Evolutionary conservation across 2,113 vertebrate species (phyloP), one percentile per base, ranked within the genome.

Genomic region (Proteles cristata): DNA sequence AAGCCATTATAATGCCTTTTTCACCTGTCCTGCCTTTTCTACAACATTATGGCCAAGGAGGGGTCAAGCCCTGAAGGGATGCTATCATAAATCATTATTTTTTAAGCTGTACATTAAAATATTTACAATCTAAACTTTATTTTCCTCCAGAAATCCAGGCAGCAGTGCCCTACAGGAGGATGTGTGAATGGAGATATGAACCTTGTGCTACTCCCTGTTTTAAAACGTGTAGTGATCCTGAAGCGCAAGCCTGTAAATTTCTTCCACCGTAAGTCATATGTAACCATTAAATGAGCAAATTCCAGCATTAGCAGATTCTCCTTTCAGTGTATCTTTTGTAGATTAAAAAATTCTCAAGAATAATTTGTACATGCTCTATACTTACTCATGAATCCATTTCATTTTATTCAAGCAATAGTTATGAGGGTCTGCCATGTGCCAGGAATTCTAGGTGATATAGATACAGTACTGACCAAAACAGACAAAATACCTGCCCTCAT

Each of bases 131-230:
- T 79, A 14, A 14, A 16, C 58, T 96, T 94, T 92, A 2, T 87
- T 79, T 61, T 84, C 55, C 96, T 95, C 82, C 98, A 99, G 99
- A 99, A 98, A 99, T 99, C 80, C 98, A 97, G 93, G 99, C 99
- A 45, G 99, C 99, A 79, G 99, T 99, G 86, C 99, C 99, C 48
- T 99, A 99, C 25, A 99, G 99, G 92, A 99, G 99, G 98, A 99
- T 99, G 99, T 99, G 99, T 96, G 99, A 99, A 98, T 99, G 99
- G 99, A 99, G 99, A 97, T 99, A 99, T 39, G 99, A 99, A 88
- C 97, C 99, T 88, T 99, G 99, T 97, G 98, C 99, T 45, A 99
- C 98, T 94, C 99, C 99, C 17, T 99, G 99, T 98, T 98, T 99
- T 96, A 99, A 99, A 98, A 99, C 99, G 0, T 99, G 99, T 90